A percentile compares a stretch with the other conserved stretches of the same genome.
Conservation (phyloP, 2,113 vertebrate species). For the Solenodon paradoxus region DNA sequence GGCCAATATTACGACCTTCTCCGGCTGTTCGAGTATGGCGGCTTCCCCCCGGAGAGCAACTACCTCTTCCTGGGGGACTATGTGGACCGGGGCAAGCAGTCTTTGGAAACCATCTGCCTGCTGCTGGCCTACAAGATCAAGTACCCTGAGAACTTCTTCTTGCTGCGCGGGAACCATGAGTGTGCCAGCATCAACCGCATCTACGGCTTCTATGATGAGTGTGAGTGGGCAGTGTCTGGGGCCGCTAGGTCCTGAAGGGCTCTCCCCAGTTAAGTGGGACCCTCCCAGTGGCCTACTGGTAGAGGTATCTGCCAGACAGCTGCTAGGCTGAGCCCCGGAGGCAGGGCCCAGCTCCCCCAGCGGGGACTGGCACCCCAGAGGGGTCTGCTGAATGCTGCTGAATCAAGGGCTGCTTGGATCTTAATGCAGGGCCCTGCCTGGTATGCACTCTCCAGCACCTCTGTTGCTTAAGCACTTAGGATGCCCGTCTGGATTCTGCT, state of each 20-base stretch:
- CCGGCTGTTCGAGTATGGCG: conserved; percentile 95
- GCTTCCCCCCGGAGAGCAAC: conserved; percentile 97
- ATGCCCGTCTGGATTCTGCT: background rate
- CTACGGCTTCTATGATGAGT: conserved; percentile 97
- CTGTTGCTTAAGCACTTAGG: background rate
- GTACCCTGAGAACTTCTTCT: conserved; percentile 95
- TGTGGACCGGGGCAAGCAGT: conserved; percentile 91
- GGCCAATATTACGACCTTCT: conserved; percentile 98
- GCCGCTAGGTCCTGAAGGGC: background rate
- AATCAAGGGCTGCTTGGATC: background rate
- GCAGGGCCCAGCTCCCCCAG: no score
- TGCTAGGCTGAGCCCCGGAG: no score
- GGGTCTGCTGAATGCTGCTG: background rate
- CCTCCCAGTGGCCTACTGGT: background rate
- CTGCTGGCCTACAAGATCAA: conserved; percentile 92
- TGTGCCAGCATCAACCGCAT: conserved; percentile 99
- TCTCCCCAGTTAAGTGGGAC: background rate
- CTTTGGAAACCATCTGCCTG: conserved; percentile 96
- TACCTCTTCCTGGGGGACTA: conserved; percentile 92
- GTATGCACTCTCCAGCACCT: background rate
- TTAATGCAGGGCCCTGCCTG: background rate
- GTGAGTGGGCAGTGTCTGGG: conserved; percentile 82
- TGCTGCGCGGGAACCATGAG: conserved; percentile 96
- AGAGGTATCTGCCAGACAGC: background rate
- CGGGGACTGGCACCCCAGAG: background rate